Conservation (phyloP, 2,113 vertebrate species). For the Elachura formosa region DNA sequence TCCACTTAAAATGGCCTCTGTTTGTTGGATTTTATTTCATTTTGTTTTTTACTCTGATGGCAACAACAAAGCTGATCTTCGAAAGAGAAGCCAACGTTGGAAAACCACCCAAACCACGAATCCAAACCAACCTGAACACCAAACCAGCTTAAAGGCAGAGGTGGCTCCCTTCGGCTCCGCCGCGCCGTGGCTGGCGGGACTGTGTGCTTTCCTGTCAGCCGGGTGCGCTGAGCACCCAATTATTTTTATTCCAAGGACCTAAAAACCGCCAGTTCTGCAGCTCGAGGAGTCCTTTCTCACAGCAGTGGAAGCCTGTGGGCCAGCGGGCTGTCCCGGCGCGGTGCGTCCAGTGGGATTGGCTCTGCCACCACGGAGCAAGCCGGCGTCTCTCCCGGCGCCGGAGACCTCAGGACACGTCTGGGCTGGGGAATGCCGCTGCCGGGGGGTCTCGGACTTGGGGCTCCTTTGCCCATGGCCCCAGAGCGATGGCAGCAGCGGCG, state of each 20-base stretch:
- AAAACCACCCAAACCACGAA: background rate
- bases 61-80: conserved; percentile 41
- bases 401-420: conserved; percentile 41
- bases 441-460: background rate
- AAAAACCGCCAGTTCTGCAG: background rate
- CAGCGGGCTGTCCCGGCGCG: accelerated
- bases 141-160: conserved; percentile 34
- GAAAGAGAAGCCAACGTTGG: background rate
- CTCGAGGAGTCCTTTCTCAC: background rate
- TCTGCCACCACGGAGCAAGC: background rate
- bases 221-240: background rate
- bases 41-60: conserved; percentile 12
- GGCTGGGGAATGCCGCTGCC: background rate
- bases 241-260: conserved; percentile 18
- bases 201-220: background rate
- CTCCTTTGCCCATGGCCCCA: background rate
- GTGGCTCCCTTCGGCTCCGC: background rate
- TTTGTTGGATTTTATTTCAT: conserved; percentile 73
- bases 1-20: conserved; percentile 70
- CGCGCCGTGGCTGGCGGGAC: background rate
- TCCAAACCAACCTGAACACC: background rate
- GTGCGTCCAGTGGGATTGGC: accelerated
- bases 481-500: background rate
- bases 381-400: background rate
- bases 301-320: background rate